Base-by-base conservation (phyloP, 1,140 invertebrate species). In the Diprion similis region DNA sequence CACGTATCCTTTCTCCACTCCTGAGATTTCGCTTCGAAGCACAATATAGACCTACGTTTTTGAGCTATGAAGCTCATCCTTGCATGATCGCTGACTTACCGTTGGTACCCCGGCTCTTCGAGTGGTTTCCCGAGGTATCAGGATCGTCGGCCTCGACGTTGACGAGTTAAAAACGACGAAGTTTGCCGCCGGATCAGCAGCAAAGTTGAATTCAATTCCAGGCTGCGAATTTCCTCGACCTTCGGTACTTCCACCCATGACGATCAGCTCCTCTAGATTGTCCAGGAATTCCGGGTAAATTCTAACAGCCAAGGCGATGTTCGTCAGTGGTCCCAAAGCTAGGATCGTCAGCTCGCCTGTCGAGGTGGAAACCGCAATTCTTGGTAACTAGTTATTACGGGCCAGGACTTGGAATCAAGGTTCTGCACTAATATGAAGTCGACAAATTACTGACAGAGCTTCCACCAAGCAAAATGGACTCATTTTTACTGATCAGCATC, bases 191-290 rank as follows among this genome's bases (percentile, higher is more conserved):
- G 92, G 92, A 79, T 94, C 93, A 69, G 83, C 79, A 17, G 82
- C 80, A 77, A 94, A 94, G 83, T 94, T 94, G 79, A 91, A 94
- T 83, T 94, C 93, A 0, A 90, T 86, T 10, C 89, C 88, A 0
- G 89, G 83, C 11, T 77, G 78, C 4, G 84, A 77, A 71, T 92
- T 91, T 10, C 93, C 92, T 10, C 87, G 76, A 69, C 86, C 88
- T n/a, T 81, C 77, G 15, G 87, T 79, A 76, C 90, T 92, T 48
- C 91, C 90, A 68, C 92, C 92, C 90, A 93, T 91, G 47, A 92
- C 86, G 13, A 88, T 85, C 19, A 92, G 75, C 65, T 86, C 78
- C 75, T 90, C 89, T 18, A 91, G 79, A 68, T 89, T 87, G n/a
- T 73, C 76, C 0, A 85, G 81, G 77, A 92, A 91, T 46, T 80